phyloP scores from a whole-genome alignment of 1,140 invertebrate species.

The Ganaspis sp. region DNA sequence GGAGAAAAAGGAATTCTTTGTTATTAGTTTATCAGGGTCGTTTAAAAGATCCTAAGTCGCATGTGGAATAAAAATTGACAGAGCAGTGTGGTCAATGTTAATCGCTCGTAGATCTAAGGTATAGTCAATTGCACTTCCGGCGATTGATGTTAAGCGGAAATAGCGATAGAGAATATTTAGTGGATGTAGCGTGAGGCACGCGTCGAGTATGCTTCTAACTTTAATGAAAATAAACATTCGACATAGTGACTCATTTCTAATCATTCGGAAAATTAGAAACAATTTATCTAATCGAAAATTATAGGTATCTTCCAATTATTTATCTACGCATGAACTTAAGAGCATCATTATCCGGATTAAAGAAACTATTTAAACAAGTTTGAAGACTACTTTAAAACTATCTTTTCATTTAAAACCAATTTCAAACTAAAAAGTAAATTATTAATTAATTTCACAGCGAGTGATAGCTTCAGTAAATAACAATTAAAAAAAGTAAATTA shows the following conservation, averaged over 20 bases:
- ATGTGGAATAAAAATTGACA: constrained; percentile 4
- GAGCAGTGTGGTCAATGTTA: constrained; percentile 8
- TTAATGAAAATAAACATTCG: neutral
- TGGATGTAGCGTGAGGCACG: constrained; percentile 53
- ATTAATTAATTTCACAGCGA: too few relatives aligned
- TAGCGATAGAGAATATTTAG: constrained; percentile 68
- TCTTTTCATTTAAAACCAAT: neutral
- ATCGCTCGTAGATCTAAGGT: constrained; percentile 16
- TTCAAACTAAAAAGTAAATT: too few relatives aligned
- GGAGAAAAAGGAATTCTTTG: neutral
- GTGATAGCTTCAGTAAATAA: too few relatives aligned
- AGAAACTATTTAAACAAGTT: neutral
- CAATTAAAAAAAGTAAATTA: too few relatives aligned
- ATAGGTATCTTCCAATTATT: neutral
- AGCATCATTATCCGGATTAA: neutral
- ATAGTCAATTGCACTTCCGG: constrained; percentile 56
- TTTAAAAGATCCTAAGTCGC: neutral
- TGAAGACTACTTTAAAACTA: neutral
- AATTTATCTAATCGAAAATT: neutral
- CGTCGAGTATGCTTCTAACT: constrained; percentile 32
- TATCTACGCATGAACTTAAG: neutral
- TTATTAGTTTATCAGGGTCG: neutral
- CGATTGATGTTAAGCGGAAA: constrained; percentile 63
- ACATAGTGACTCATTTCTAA: neutral
- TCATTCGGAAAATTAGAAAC: neutral